Base-by-base conservation (phyloP, 2,113 vertebrate species). In the Merops nubicus region DNA sequence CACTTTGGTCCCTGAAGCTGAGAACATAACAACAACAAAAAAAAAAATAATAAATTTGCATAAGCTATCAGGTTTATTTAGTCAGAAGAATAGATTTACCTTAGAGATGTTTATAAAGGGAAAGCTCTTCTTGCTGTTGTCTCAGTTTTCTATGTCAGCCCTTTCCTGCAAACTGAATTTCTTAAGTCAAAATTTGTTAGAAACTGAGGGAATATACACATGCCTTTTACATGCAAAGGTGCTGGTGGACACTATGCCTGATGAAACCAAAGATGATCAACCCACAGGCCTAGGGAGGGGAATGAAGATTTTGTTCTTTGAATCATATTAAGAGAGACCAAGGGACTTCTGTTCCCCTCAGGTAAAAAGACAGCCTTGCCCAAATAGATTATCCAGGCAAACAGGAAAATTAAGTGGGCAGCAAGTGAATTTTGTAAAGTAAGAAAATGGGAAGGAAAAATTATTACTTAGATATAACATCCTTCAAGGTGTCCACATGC, bases 121-220 rank as follows among this genome's bases (percentile, higher is more conserved):
- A 89, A 76, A 67, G 10, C 14, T 86, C 43, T 36, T 47, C 62
- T 83, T 86, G 36, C 20, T 12, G 2, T 65, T 36, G 5, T 20
- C 17, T 51, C 64, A 12, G 11, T 48, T 69, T 73, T 45, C 64
- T 84, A 1, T 34, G 63, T 40, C 36, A 91, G 33, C 5, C 5
- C 17, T 53, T 51, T 80, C 40, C 45, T 80, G 8, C 48, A 76
- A 77, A 34, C 14, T 69, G 31, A 23, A 26, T 68, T 92, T 68
- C 63, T 65, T 40, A 83, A 69, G 6, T 19, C 11, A 68, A 67
- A 69, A 54, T 59, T 15, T 43, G 25, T 81, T 43, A 22, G 48
- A 54, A 45, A 22, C 5, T 31, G 53, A 40, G 9, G 29, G 9
- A 73, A 4, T 5, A 21, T 3, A 47, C 1, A 9, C 1, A 3